phyloP scores from a whole-genome alignment of 2,113 vertebrate genomes.

The Puffinus mauretanicus region DNA sequence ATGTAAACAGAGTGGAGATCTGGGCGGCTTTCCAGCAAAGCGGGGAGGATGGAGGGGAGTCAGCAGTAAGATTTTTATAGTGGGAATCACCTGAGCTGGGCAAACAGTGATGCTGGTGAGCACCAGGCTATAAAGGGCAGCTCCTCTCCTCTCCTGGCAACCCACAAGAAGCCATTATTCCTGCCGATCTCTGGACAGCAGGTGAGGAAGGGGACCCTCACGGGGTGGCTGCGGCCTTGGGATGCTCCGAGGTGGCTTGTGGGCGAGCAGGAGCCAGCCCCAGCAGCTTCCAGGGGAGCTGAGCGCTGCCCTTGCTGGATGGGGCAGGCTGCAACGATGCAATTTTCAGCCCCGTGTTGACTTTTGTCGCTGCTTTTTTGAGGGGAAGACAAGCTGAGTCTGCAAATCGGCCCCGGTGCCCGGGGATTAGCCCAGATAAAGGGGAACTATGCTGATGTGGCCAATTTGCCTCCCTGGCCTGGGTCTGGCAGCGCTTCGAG shows the following conservation, averaged over 20 bases:
- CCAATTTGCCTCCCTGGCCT: not conserved
- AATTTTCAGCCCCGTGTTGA: not conserved
- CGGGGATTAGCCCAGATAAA: slow-evolving; percentile 14
- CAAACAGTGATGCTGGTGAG: slow-evolving; percentile 3
- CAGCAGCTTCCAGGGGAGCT: not conserved
- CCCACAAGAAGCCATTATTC: not conserved
- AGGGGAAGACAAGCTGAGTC: slow-evolving; percentile 9
- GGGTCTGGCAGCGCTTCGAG: not conserved
- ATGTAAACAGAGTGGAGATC: not conserved
- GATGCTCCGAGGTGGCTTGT: not conserved
- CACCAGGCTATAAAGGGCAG: slow-evolving; percentile 12
- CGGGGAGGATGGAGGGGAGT: not conserved
- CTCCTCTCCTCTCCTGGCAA: accelerated
- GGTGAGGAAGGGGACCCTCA: not conserved
- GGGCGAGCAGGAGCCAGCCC: not conserved
- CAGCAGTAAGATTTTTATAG: not conserved
- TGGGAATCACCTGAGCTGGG: slow-evolving; percentile 20
- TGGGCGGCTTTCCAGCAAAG: not conserved
- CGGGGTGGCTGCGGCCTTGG: not conserved
- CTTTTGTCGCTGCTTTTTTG: slow-evolving; percentile 17
- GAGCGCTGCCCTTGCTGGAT: not conserved
- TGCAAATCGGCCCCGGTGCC: not conserved
- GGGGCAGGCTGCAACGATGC: not conserved
- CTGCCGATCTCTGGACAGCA: not conserved
- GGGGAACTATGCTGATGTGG: not conserved